Conservation (phyloP, 2,797 vertebrate genomes). For the Takifugu ocellatus region DNA sequence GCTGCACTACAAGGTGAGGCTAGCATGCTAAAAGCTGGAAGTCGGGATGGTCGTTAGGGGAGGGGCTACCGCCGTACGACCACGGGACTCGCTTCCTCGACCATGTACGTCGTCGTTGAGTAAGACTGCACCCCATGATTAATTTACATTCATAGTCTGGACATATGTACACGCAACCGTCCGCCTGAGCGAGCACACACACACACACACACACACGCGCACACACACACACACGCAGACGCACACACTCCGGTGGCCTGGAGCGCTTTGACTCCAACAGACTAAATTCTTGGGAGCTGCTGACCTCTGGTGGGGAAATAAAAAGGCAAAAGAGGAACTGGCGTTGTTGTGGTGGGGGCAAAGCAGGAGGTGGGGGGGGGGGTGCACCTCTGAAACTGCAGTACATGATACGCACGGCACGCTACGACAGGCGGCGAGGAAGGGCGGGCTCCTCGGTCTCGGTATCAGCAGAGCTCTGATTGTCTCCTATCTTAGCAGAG, state of each 20-base stretch:
- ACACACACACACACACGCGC: neutral
- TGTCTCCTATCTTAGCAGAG: slow-evolving; percentile 55
- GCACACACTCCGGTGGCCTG: slow-evolving; percentile 41
- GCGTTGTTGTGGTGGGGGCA: slow-evolving; percentile 20
- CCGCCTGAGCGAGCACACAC: slow-evolving; percentile 12
- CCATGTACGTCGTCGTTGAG: slow-evolving; percentile 11
- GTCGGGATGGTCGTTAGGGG: slow-evolving; percentile 34
- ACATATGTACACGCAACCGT: slow-evolving; percentile 45
- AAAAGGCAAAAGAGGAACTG: slow-evolving; percentile 17
- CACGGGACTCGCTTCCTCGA: slow-evolving; percentile 29
- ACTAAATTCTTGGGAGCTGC: slow-evolving; percentile 31
- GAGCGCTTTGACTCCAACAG: slow-evolving; percentile 34
- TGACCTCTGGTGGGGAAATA: neutral
- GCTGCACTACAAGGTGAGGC: slow-evolving; percentile 29
- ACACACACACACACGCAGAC: neutral
- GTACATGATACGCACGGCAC: slow-evolving; percentile 41
- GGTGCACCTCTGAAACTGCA: slow-evolving; percentile 25
- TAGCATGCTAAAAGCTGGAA: slow-evolving; percentile 52
- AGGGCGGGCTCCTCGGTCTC: slow-evolving; percentile 17
- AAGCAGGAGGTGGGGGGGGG: slow-evolving; percentile 13
- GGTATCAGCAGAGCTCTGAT: slow-evolving; percentile 60
- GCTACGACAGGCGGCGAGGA: neutral
- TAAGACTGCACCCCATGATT: slow-evolving; percentile 38
- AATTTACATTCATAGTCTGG: slow-evolving; percentile 75
- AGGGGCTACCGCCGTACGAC: slow-evolving; percentile 11